Conservation (phyloP, 2,797 vertebrate genomes). For the Hyperoplus lanceolatus region DNA sequence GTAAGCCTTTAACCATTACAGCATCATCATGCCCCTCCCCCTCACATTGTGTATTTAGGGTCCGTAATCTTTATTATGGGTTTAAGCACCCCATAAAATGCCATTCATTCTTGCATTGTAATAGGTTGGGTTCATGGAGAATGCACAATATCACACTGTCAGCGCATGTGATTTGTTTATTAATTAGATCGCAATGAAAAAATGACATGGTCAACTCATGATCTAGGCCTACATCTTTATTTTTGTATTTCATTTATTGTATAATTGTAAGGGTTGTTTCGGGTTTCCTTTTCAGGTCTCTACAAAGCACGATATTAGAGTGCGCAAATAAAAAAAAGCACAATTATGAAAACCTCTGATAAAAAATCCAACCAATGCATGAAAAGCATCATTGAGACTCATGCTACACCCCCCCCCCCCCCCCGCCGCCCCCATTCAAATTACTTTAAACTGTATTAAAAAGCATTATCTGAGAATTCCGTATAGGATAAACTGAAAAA, state of each 20-base stretch:
- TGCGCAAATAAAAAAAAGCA: not conserved
- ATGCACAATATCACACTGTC: not conserved
- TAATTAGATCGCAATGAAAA: not conserved
- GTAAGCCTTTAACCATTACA: too few relatives aligned
- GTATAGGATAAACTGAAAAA: not conserved
- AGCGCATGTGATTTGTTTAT: conserved; percentile 11
- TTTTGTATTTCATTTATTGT: not conserved
- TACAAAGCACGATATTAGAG: not conserved
- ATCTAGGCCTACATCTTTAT: not conserved
- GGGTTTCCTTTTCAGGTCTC: not conserved
- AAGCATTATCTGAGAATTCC: not conserved
- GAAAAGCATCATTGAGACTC: not conserved
- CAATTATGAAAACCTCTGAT: not conserved
- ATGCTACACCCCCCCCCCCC: not conserved
- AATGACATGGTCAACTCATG: not conserved
- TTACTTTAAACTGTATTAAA: not conserved
- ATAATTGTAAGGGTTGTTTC: not conserved
- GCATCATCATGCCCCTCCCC: not conserved
- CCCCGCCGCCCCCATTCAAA: too few relatives aligned
- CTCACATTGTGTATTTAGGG: not conserved
- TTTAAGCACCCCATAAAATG: conserved; percentile 4
- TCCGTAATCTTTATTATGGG: conserved; percentile 14
- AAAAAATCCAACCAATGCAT: not conserved
- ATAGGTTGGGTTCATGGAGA: not conserved
- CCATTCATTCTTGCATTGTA: not conserved